These are phyloP conservation scores for Vanessa cardui DNA, from an alignment of 2,888 invertebrate genomes.

Conservation along the genomic window DNA sequence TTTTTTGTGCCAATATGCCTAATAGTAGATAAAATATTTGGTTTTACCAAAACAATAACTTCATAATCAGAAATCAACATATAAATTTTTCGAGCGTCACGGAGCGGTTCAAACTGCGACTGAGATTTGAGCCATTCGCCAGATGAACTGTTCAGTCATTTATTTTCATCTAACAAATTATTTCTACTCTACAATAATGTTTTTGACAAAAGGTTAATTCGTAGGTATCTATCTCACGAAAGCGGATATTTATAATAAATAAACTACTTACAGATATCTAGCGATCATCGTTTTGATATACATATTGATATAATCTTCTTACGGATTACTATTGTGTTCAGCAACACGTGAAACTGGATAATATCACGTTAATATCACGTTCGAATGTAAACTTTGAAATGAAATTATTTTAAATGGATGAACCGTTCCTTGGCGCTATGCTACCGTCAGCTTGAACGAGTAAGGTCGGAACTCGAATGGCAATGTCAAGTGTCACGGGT, in stretches of 20 bases:
- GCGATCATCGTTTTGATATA: conserved; percentile 2
- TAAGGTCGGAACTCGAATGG: conserved; percentile 27
- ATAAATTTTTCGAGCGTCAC: conserved; percentile 37
- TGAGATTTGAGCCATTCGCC: conserved; percentile 19
- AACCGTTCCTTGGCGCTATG: conserved; percentile 41
- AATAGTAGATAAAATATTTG: conserved; percentile 79
- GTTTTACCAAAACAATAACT: conserved; percentile 71
- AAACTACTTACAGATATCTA: conserved; percentile 16
- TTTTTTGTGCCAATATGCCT: conserved; percentile 84
- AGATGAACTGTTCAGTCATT: conserved; percentile 26
- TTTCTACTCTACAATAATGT: conserved; percentile 17
- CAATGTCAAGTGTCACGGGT: conserved; percentile 18
- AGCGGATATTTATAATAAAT: conserved; percentile 19
- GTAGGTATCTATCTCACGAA: conserved; percentile 17
- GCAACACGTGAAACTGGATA: conserved; percentile 4
- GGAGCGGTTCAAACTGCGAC: conserved; percentile 39
- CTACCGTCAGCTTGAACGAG: conserved; percentile 40
- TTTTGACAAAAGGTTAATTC: conserved; percentile 10
- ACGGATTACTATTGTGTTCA: conserved; percentile 4
- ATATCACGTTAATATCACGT: neutral
- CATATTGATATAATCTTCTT: neutral
- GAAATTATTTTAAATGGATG: conserved; percentile 21
- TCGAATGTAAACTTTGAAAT: neutral
- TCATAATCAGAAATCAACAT: conserved; percentile 44
- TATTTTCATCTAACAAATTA: conserved; percentile 13